Evolutionary conservation across 2,113 vertebrate species (phyloP).

Genomic region (Athene noctua): DNA sequence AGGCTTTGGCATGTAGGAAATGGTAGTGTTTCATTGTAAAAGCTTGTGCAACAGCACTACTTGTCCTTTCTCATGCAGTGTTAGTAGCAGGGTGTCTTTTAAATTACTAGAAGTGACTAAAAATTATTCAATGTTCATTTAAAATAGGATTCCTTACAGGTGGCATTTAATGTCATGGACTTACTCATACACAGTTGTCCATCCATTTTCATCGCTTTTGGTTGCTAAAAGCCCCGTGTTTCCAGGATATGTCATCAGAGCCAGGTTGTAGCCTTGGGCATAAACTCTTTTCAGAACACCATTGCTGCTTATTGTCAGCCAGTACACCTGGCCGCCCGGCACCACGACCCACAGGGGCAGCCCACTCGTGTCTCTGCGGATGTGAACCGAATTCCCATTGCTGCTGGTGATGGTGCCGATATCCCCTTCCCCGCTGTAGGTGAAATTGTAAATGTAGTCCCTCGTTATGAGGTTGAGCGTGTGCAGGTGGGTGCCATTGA

Average conservation of each 20-base stretch:
- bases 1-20: not conserved
- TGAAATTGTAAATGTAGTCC: slow-evolving; percentile 93
- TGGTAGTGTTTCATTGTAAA: not conserved
- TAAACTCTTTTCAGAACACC: slow-evolving; percentile 92
- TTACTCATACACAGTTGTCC: slow-evolving; percentile 98
- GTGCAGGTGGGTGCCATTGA: slow-evolving; percentile 91
- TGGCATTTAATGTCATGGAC: slow-evolving; percentile 29
- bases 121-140: not conserved
- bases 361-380: slow-evolving; percentile 87
- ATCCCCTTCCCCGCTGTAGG: slow-evolving; percentile 85
- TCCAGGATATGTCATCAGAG: slow-evolving; percentile 94
- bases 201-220: slow-evolving; percentile 95
- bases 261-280: slow-evolving; percentile 92
- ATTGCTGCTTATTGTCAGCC: slow-evolving; percentile 93
- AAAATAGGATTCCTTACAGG: not conserved
- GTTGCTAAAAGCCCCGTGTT: slow-evolving; percentile 92
- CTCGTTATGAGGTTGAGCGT: slow-evolving; percentile 94
- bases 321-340: slow-evolving; percentile 91
- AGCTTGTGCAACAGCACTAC: not conserved
- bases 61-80: not conserved
- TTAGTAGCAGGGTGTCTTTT: not conserved
- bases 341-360: slow-evolving; percentile 92
- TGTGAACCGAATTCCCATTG: slow-evolving; percentile 84
- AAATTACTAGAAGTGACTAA: not conserved
- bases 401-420: slow-evolving; percentile 80